phyloP scores from a whole-genome alignment of 2,888 invertebrate species.

The Xanthia icteritia region DNA sequence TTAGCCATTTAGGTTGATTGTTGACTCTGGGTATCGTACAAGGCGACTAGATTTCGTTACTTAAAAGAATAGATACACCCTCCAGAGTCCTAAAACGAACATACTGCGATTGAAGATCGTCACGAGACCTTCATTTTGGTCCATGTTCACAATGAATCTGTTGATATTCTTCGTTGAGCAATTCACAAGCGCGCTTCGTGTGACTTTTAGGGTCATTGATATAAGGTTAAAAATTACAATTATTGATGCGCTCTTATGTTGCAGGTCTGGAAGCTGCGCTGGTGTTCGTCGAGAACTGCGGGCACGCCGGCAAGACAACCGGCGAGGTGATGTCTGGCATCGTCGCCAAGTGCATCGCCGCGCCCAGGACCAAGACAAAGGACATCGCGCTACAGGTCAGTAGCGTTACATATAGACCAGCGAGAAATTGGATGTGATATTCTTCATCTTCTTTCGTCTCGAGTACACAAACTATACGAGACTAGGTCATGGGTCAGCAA shows the following conservation, averaged over 20 bases:
- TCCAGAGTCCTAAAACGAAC: background rate
- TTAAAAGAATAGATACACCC: background rate
- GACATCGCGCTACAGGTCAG: constrained; percentile 95
- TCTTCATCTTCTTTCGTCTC: background rate
- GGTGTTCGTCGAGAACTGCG: constrained; percentile 97
- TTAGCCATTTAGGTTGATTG: background rate
- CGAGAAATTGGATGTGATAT: background rate
- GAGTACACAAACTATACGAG: background rate
- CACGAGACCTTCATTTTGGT: background rate
- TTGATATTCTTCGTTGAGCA: background rate
- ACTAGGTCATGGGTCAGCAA: background rate
- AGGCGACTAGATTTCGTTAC: background rate
- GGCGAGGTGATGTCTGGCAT: constrained; percentile 97
- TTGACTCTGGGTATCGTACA: background rate
- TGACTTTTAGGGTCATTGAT: background rate
- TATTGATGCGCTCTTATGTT: background rate
- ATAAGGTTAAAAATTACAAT: background rate
- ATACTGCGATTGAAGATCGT: background rate
- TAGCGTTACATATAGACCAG: background rate
- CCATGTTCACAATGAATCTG: background rate
- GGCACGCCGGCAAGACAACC: constrained; percentile 95
- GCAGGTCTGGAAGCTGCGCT: constrained; percentile 95
- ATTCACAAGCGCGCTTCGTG: background rate
- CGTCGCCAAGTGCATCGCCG: constrained; percentile 97
- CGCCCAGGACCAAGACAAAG: constrained; percentile 97